Evolutionary conservation across 2,797 vertebrate species (phyloP), one percentile per base, ranked within the genome.

Genomic region (Phrynocephalus forsythii): DNA sequence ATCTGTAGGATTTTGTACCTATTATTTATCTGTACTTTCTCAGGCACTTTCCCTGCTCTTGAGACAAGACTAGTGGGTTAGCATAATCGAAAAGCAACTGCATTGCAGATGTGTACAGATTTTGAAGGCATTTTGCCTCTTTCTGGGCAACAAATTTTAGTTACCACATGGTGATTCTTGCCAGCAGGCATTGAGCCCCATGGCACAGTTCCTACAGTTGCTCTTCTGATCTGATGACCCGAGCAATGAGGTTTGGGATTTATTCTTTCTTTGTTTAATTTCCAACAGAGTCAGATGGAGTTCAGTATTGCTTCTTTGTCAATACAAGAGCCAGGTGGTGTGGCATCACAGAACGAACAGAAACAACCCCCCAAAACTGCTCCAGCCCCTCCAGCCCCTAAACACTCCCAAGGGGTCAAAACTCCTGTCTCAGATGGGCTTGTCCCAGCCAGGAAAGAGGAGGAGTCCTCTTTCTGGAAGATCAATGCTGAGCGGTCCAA

Each of bases 381-480:
- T 60, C 88, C 93, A 71, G 94, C 94, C 33, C 79, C 79, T 33
- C 98, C 98, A 91, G 92, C 92, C 9, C 86, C 95, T 86, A 98
- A 98, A 90, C 91, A 93, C 68, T 86, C 96, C 10, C 96, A 98
- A 84, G 96, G 94, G 92, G 82, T 3, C 68, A 98, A 98, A 96
- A 95, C 94, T 73, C 93, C 97, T n/a, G 96, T 94, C 87, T 94
- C 96, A 15, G 98, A 99, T 20, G 95, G 94, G 20, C 92, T 96
- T 73, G 92, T 94, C 15, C 94, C 95, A 1, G 1, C 91, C 77
- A 94, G 97, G 87, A 97, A 97, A 71, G 98, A 98, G 87, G 98
- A 99, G 20, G 98, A 99, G 86, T 98, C 98, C 0, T 97, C 99
- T 2, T 99, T 99, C 96, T 99, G 99, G 99, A 99, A 99, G 96